Conservation (phyloP, 2,888 invertebrate genomes). For the Enchytraeus crypticus region DNA sequence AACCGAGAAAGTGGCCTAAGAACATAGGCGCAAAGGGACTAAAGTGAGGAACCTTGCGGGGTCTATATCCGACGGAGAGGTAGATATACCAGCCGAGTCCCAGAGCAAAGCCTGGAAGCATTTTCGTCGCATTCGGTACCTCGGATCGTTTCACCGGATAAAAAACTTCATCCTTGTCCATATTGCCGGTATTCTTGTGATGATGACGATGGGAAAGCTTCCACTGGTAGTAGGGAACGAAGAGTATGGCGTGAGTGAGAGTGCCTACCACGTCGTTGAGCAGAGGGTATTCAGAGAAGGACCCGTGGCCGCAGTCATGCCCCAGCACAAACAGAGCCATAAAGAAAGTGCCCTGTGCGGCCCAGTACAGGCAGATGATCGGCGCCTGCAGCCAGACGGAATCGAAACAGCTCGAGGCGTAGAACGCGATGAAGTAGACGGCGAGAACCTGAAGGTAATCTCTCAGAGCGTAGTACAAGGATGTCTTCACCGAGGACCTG, state of each 20-base stretch:
- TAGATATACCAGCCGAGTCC: constrained; percentile 39
- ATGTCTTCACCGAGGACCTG: constrained; percentile 30
- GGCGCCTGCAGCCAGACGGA: not conserved
- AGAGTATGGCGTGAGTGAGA: constrained; percentile 34
- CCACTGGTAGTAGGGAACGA: constrained; percentile 42
- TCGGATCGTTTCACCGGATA: constrained; percentile 34
- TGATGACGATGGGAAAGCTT: constrained; percentile 41
- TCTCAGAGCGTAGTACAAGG: constrained; percentile 36
- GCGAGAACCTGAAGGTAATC: constrained; percentile 31
- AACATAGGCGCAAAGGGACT: constrained; percentile 32
- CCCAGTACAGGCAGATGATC: constrained; percentile 34
- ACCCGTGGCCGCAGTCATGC: constrained; percentile 43
- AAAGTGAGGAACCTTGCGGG: constrained; percentile 34
- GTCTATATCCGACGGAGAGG: constrained; percentile 36
- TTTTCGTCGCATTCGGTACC: not conserved
- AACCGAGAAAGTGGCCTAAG: constrained; percentile 23
- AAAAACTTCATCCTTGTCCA: constrained; percentile 42
- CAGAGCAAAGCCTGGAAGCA: constrained; percentile 27
- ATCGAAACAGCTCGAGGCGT: constrained; percentile 2
- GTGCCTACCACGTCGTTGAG: constrained; percentile 39
- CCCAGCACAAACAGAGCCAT: constrained; percentile 40
- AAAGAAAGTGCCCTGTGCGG: constrained; percentile 39
- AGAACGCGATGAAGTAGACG: constrained; percentile 22
- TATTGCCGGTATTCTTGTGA: constrained; percentile 41
- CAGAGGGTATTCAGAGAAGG: constrained; percentile 34